Base-by-base conservation (phyloP, 2,888 invertebrate genomes). In the Corythucha ciliata region DNA sequence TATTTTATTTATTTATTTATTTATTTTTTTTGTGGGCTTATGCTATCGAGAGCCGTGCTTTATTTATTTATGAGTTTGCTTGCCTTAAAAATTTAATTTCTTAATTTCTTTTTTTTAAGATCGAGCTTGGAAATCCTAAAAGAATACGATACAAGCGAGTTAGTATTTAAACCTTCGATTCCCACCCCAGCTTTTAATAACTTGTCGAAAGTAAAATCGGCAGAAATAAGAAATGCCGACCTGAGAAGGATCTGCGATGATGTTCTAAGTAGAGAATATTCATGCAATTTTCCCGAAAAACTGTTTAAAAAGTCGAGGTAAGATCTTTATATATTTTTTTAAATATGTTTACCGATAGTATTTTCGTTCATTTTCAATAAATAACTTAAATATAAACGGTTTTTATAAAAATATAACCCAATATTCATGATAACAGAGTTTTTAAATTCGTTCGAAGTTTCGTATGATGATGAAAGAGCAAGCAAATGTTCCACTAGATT, bases 121-220 rank as follows among this genome's bases (percentile, higher is more conserved):
- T 29, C 52, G 20, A 25, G 29, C 40, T 24, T 25, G 49, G 52
- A 56, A 50, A 52, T 49, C 7, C 41, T 74, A 62, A 68, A 69
- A 1, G 69, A 75, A 42, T 84, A 76, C 66, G 78, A 84, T 66
- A 79, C 83, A 49, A 75, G 78, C 0, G 70, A 78, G 62, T 80
- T 86, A 76, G 72, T 76, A 3, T 87, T 88, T 65, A 81, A 80
- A 65, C 87, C 87, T 0, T 64, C 80, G 1, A 73, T 86, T n/a
- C 69, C 79, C 34, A 81, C 81, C 1, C 57, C 55, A 7, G 56
- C 52, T 16, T 76, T 73, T 59, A 68, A 72, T 54, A 61, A 45
- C 25, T 39, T 32, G 2, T 46, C 48, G 10, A 39, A 16, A 10
- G 36, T 48, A 59, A 2, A 64, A 65, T 20, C 68, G 69, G 37